Evolutionary conservation across 1,140 invertebrate species (phyloP).

Genomic region (Eumeta japonica): DNA sequence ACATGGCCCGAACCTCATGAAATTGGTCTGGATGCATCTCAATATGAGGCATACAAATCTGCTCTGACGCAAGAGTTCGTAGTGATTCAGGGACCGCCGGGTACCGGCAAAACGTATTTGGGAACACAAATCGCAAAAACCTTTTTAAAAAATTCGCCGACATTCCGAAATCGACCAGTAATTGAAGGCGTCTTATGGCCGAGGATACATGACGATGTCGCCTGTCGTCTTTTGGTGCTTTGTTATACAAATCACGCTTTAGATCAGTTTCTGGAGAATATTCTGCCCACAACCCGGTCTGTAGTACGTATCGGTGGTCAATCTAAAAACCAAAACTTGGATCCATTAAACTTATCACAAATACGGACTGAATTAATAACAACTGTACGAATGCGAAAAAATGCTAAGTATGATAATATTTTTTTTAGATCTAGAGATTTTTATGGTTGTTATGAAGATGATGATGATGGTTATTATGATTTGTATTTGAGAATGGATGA

Average conservation of each 20-base stretch:
- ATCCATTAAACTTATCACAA: slow-evolving; percentile 55
- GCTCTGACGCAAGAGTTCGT: slow-evolving; percentile 65
- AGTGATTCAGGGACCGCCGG: slow-evolving; percentile 79
- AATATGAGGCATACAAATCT: slow-evolving; percentile 60
- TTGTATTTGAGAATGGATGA: no score
- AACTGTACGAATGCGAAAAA: no score
- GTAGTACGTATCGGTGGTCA: slow-evolving; percentile 74
- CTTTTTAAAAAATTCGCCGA: no score
- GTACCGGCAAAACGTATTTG: slow-evolving; percentile 80
- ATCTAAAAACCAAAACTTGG: slow-evolving; percentile 61
- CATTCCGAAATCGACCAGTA: no score
- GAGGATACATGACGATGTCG: no score
- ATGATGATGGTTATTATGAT: no score
- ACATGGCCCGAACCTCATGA: slow-evolving; percentile 43
- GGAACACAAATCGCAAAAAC: no score
- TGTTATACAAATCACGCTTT: slow-evolving; percentile 87
- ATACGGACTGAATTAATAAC: no score
- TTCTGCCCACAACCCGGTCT: slow-evolving; percentile 56
- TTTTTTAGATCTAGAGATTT: no score
- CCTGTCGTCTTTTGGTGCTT: slow-evolving; percentile 72
- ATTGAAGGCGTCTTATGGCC: no score
- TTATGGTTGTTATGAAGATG: no score
- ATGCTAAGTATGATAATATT: no score
- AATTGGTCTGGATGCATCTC: slow-evolving; percentile 59
- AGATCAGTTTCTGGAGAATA: slow-evolving; percentile 84